phyloP scores from a whole-genome alignment of 2,888 invertebrate species.

The Hyppa rectilinea region DNA sequence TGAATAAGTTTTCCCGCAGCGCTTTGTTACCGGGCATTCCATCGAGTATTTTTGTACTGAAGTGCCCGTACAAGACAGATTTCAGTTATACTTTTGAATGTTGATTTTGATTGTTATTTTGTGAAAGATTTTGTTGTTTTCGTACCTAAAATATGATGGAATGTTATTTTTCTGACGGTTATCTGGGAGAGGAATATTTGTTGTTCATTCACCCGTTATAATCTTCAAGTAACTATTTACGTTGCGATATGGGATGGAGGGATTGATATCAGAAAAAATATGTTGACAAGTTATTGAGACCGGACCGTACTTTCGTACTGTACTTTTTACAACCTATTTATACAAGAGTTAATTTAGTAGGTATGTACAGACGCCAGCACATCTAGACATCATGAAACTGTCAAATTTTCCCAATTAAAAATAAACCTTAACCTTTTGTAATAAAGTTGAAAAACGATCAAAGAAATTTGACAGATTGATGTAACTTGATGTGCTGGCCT shows the following conservation, averaged over 20 bases:
- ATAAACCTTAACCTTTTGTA: too few species aligned
- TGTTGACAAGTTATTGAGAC: neutral
- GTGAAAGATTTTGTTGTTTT: conserved; percentile 17
- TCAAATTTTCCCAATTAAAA: too few species aligned
- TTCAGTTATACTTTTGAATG: conserved; percentile 51
- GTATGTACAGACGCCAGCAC: too few species aligned
- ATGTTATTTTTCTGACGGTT: conserved; percentile 14
- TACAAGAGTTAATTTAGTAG: too few species aligned
- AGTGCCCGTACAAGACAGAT: conserved; percentile 71
- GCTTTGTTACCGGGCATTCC: conserved; percentile 83
- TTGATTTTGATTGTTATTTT: conserved; percentile 33
- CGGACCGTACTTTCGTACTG: neutral
- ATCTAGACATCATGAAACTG: too few species aligned
- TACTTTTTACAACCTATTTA: neutral
- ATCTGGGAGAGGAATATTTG: conserved; percentile 36
- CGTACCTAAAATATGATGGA: conserved; percentile 3
- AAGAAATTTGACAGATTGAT: too few species aligned
- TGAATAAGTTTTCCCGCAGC: conserved; percentile 86
- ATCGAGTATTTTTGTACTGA: conserved; percentile 60
- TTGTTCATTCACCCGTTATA: conserved; percentile 24
- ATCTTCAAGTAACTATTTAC: conserved; percentile 35
- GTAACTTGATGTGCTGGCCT: too few species aligned
- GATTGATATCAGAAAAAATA: conserved; percentile 2
- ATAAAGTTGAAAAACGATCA: too few species aligned
- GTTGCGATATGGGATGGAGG: conserved; percentile 22